Evolutionary conservation across 92 coral and sea anemone genomes (phyloP), one percentile per base, ranked within the genome.

Genomic region (Epizoanthus illoricatus): DNA sequence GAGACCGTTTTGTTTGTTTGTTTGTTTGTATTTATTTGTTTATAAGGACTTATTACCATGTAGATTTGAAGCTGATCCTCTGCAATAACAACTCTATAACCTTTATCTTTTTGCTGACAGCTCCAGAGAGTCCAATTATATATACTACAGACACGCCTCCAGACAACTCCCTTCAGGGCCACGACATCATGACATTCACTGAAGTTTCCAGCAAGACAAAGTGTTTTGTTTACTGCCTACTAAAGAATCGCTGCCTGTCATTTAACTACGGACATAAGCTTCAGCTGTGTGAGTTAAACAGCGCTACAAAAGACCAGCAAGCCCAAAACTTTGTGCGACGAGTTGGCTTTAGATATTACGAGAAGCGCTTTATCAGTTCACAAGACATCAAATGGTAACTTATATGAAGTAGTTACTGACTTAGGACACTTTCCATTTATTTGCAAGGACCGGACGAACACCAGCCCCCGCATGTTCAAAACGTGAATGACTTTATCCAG

Each of bases 171-270:
- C 59, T 71, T 18, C 5, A 45, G 33, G 75, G 75, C 2, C 39
- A 71, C 5, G 18, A 11, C 39, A 15, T 71, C 59, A 15, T 16
- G 6, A n/a, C 58, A 56, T 71, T 71, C 58, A 19, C 36, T n/a
- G 15, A 18, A 8, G 59, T 71, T n/a, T 71, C 75, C 60, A 71
- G 75, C 21, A 71, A 19, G 59, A 71, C 75, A 20, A 71, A 71
- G 75, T 71, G 75, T 39, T 71, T 71, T 17, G 75, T 71, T 54
- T 71, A 71, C 75, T 71, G 75, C 75, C 59, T 71, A 12, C 39
- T 71, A 4, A 71, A 17, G 16, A 71, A 4, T 15, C 36, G 59
- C 60, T 71, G 75, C 21, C 39, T 71, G 4, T 71, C 75, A 54
- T 71, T 71, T 56, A 71, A 71, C 75, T 71, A 71, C 24, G 75